Evolutionary conservation across 2,797 vertebrate genomes (phyloP), one percentile per base, ranked within the genome.

Genomic region (Chiroxiphia lanceolata): DNA sequence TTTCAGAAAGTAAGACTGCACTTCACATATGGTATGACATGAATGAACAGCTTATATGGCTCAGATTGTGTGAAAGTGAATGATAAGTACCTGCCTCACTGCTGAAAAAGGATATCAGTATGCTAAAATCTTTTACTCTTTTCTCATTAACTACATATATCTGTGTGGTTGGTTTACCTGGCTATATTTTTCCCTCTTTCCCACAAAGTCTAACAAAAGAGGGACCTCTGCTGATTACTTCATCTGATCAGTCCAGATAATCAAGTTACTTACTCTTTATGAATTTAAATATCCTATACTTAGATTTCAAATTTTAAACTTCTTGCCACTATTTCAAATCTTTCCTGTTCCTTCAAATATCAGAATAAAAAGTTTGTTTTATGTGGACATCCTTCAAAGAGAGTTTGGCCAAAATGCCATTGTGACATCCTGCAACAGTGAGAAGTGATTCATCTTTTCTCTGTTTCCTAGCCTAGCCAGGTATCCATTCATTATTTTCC

Each of bases 401-500:
- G 9, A 92, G 13, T 96, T 95, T 96, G 91, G 48, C 60, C 80
- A 87, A 96, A 95, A 91, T 90, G 63, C 15, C 51, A 59, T 51
- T 87, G 77, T 93, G 91, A 93, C 57, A 83, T 77, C 44, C 60
- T 70, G 16, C 51, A 82, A 71, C 27, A 67, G 23, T 61, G 64
- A 96, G 71, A 96, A 92, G 69, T 42, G 57, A 96, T 97, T 95
- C 9, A 90, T 96, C 93, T 95, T 93, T 91, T 61, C 78, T 94
- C 88, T 94, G 29, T 69, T 90, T 89, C 78, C 60, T 77, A 85
- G 88, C 71, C 94, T 94, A 94, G 87, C 54, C 79, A 94, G 74
- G 22, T 87, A 95, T 95, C 76, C 87, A 93, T 94, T 96, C 75
- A 71, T 95, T 97, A 89, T 91, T 96, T 95, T 87, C 68, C 61